These are phyloP conservation scores for Alauda arvensis DNA, from an alignment of 2,797 vertebrate species.

Conservation along the genomic window DNA sequence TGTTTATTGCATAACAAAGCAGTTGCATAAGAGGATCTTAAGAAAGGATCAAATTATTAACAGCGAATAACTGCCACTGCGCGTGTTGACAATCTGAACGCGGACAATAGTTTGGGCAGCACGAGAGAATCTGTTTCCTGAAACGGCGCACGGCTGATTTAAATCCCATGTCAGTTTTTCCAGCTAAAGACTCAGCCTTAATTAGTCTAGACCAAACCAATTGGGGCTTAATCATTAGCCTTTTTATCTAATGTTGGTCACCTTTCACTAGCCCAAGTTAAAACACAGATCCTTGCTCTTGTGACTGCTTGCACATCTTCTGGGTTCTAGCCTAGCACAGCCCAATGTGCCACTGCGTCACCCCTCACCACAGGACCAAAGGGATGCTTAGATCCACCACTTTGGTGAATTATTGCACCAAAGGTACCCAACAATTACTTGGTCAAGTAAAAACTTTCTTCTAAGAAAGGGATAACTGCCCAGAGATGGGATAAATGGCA, in stretches of 20 bases:
- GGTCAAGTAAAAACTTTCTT: neutral
- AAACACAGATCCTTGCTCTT: neutral
- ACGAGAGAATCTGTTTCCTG: neutral
- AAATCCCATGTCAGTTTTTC: neutral
- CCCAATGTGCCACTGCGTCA: neutral
- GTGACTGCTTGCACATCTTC: neutral
- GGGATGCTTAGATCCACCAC: neutral
- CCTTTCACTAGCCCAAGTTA: neutral
- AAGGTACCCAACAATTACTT: neutral
- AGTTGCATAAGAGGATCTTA: constrained; percentile 74
- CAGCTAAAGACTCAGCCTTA: neutral
- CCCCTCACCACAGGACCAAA: neutral
- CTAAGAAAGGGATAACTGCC: neutral
- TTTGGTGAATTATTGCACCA: neutral
- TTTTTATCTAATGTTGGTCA: constrained; percentile 20
- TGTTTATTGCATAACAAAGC: constrained; percentile 55
- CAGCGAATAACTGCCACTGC: constrained; percentile 52
- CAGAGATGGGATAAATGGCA: neutral
- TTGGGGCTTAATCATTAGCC: constrained; percentile 43
- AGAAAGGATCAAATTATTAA: constrained; percentile 68
- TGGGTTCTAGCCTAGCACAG: neutral
- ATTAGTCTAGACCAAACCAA: constrained; percentile 52
- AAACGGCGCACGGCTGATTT: neutral
- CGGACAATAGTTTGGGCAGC: neutral
- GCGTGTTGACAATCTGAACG: neutral